Evolutionary conservation across 2,888 invertebrate genomes (phyloP).

Genomic region (Loripinus fragilis): DNA sequence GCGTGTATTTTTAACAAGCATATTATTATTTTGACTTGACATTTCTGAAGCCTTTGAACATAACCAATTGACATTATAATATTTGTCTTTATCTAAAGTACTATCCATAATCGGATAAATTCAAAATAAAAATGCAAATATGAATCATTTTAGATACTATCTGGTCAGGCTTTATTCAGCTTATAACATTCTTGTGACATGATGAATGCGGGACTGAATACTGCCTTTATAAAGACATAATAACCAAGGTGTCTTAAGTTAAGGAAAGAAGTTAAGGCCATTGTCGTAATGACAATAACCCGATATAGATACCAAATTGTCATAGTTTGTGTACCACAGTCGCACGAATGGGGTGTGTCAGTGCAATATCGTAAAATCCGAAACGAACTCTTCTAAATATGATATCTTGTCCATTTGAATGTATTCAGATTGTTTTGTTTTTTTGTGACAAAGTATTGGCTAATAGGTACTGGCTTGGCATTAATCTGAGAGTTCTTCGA

Average conservation of each 20-base stretch:
- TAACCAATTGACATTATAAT: background rate
- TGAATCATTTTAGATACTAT: conserved; percentile 15
- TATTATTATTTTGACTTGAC: too few species aligned
- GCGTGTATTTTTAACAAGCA: too few species aligned
- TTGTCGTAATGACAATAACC: conserved; percentile 6
- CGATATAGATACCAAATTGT: conserved; percentile 15
- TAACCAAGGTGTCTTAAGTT: conserved; percentile 11
- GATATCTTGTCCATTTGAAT: too few species aligned
- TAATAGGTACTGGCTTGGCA: too few species aligned
- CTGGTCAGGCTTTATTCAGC: background rate
- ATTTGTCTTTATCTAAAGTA: conserved; percentile 8
- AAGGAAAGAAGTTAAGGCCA: background rate
- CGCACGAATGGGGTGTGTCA: background rate
- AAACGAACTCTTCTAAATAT: too few species aligned
- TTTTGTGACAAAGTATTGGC: too few species aligned
- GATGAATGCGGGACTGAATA: background rate
- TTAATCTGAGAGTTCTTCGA: too few species aligned
- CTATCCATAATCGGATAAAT: conserved; percentile 8
- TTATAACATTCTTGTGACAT: conserved; percentile 11
- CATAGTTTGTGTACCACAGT: background rate
- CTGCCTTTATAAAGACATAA: conserved; percentile 7
- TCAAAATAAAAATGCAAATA: conserved; percentile 15
- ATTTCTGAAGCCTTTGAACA: too few species aligned
- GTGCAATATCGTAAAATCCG: conserved; percentile 11
- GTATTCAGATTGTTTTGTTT: too few species aligned